Conservation (phyloP, 2,113 vertebrate genomes). For the Nanorana parkeri region DNA sequence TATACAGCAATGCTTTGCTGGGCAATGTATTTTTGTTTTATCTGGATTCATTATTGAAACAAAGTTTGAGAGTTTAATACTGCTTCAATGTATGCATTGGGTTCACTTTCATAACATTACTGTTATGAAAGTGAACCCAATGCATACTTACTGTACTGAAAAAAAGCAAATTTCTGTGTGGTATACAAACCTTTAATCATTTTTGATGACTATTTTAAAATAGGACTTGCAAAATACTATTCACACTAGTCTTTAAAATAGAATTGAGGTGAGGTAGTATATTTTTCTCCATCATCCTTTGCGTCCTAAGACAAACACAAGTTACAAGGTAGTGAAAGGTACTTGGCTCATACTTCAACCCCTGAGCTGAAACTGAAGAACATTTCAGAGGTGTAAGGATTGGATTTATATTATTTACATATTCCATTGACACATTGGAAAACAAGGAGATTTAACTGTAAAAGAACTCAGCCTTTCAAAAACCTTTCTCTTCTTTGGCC, state of each 20-base stretch:
- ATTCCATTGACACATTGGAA: slow-evolving; percentile 38
- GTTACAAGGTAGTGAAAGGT: slow-evolving; percentile 44
- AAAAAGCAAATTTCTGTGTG: too few species aligned
- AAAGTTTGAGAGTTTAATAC: too few species aligned
- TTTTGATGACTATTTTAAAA: background rate
- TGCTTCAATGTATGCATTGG: too few species aligned
- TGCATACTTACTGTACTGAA: too few species aligned
- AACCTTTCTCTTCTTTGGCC: slow-evolving; percentile 33
- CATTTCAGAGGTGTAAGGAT: slow-evolving; percentile 47
- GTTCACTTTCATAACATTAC: too few species aligned
- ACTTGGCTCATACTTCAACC: slow-evolving; percentile 5
- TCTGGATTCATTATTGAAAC: too few species aligned
- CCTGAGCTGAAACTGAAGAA: background rate
- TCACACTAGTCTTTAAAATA: background rate
- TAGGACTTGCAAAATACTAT: background rate
- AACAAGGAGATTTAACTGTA: slow-evolving; percentile 15
- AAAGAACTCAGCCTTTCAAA: slow-evolving; percentile 34
- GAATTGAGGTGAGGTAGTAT: background rate
- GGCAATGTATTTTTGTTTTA: too few species aligned
- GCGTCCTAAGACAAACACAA: slow-evolving; percentile 12
- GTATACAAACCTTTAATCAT: too few species aligned
- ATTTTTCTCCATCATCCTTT: slow-evolving; percentile 28
- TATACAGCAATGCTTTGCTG: too few species aligned
- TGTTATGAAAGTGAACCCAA: too few species aligned
- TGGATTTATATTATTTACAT: slow-evolving; percentile 35